Evolutionary conservation across 2,113 vertebrate genomes (phyloP).

Genomic region (Psophia crepitans): DNA sequence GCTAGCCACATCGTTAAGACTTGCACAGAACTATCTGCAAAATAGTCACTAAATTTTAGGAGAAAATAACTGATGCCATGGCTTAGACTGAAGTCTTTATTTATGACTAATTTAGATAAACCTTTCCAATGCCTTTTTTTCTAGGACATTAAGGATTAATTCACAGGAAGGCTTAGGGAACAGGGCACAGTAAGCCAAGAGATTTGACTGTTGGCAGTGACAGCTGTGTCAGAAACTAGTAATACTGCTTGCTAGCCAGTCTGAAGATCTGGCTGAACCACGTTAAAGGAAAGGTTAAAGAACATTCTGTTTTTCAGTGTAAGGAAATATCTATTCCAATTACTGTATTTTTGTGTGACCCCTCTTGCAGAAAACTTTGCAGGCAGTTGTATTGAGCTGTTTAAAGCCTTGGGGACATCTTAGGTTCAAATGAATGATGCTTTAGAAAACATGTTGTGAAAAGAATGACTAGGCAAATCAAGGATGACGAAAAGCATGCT

Average conservation of each 20-base stretch:
- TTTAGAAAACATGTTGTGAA: not conserved
- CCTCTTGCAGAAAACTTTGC: not conserved
- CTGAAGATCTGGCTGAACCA: not conserved
- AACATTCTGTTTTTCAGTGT: not conserved
- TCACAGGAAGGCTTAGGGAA: not conserved
- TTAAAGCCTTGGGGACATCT: not conserved
- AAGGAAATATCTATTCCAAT: not conserved
- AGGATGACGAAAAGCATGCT: not conserved
- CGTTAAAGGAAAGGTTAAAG: not conserved
- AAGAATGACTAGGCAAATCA: not conserved
- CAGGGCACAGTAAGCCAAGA: not conserved
- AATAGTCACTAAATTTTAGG: not conserved
- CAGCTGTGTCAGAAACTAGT: not conserved
- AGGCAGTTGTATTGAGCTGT: not conserved
- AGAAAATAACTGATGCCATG: not conserved
- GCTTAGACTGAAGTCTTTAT: not conserved
- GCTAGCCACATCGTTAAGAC: not conserved
- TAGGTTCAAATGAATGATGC: not conserved
- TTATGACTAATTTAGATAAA: conserved; percentile 10
- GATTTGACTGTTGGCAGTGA: not conserved
- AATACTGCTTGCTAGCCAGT: not conserved
- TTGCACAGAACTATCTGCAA: not conserved
- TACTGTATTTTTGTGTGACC: not conserved
- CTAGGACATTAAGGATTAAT: not conserved
- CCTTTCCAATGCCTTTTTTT: not conserved